Evolutionary conservation across 2,888 invertebrate genomes (phyloP).

Genomic region (Nephrotoma flavescens): DNA sequence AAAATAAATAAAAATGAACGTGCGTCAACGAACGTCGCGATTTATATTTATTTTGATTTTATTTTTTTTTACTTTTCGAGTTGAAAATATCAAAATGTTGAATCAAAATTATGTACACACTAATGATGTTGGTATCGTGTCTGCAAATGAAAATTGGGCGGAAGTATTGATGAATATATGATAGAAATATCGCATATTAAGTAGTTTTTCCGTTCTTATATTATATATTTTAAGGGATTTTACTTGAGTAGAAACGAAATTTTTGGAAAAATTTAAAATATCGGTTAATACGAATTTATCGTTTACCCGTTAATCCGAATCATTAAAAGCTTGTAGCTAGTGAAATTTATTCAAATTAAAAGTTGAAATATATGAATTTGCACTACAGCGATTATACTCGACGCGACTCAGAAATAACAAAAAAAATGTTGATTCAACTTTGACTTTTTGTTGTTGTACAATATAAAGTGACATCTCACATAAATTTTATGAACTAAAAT

Average conservation of each 20-base stretch:
- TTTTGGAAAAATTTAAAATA: neutral
- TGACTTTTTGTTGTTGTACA: no score
- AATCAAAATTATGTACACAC: neutral
- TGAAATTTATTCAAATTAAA: no score
- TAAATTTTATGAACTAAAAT: no score
- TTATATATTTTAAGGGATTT: neutral
- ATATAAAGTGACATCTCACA: no score
- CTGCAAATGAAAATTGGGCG: neutral
- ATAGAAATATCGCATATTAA: neutral
- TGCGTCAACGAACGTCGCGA: neutral
- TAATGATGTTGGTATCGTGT: neutral
- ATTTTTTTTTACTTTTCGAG: neutral
- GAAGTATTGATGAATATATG: neutral
- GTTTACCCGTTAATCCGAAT: no score
- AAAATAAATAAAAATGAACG: neutral
- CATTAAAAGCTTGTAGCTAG: no score
- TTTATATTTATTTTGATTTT: neutral
- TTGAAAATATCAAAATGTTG: neutral
- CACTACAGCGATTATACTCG: no score
- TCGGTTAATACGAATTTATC: neutral
- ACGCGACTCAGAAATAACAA: no score
- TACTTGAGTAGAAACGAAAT: no score
- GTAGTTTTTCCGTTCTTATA: neutral
- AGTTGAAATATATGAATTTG: no score
- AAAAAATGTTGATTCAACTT: no score